These are phyloP conservation scores for Ptycholaimellus sp. DNA, from an alignment of 2,888 invertebrate species.

Conservation along the genomic window DNA sequence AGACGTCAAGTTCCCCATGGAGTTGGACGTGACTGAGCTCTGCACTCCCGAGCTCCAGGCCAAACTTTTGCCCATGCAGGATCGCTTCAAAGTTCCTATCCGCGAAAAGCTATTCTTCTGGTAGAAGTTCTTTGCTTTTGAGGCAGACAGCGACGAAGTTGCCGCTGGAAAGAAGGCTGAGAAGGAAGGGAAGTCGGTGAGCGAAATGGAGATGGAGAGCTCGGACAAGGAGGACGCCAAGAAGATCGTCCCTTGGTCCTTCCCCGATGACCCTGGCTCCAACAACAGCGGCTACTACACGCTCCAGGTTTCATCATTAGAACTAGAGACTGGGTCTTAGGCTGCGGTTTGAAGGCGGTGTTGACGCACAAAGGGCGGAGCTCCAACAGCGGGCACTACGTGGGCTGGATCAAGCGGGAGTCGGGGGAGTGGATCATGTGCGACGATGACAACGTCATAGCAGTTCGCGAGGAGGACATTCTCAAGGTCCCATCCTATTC, in stretches of 20 bases:
- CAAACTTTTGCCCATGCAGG: slow-evolving; percentile 59
- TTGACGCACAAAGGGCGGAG: slow-evolving; percentile 83
- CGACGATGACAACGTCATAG: slow-evolving; percentile 76
- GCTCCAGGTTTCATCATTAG: too few relatives aligned
- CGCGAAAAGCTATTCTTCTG: background rate
- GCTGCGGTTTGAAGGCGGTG: slow-evolving; percentile 46
- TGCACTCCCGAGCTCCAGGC: slow-evolving; percentile 54
- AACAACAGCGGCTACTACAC: slow-evolving; percentile 97
- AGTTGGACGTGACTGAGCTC: slow-evolving; percentile 73
- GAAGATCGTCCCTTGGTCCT: too few relatives aligned
- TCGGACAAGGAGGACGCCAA: slow-evolving; percentile 7
- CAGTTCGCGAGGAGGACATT: slow-evolving; percentile 54
- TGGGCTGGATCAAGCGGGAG: slow-evolving; percentile 56
- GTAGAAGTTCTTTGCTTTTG: background rate
- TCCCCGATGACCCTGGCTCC: slow-evolving; percentile 55
- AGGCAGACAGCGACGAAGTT: slow-evolving; percentile 43
- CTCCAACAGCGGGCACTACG: slow-evolving; percentile 90
- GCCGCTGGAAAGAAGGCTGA: slow-evolving; percentile 8
- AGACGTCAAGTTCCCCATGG: slow-evolving; percentile 83
- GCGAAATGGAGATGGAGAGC: background rate
- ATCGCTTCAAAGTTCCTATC: slow-evolving; percentile 46
- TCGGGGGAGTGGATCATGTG: slow-evolving; percentile 70
- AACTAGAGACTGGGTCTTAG: too few relatives aligned
- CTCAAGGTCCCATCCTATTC: background rate
- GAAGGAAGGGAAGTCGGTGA: slow-evolving; percentile 8